These are phyloP conservation scores for Archips crataeganus DNA, from an alignment of 2,888 invertebrate genomes.

Conservation along the genomic window DNA sequence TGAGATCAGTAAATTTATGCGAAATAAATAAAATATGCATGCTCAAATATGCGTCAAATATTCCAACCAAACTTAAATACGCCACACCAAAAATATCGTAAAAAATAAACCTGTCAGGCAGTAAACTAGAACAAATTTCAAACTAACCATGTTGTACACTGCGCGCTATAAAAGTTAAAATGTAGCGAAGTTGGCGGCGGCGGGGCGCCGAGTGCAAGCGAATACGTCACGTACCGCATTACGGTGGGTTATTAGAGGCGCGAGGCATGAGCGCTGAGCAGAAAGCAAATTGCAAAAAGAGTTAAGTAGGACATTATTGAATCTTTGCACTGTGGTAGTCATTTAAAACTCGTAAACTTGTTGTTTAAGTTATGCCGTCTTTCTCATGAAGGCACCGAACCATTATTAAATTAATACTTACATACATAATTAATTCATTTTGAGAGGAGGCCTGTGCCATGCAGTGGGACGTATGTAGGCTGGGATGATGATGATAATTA, in stretches of 20 bases:
- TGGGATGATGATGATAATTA: too few species aligned
- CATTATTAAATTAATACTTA: too few species aligned
- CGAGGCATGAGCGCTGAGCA: constrained; percentile 16
- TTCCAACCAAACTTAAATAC: not conserved
- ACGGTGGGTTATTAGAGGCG: constrained; percentile 26
- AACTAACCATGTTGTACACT: constrained; percentile 27
- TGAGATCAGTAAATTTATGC: too few species aligned
- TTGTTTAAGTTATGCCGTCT: too few species aligned
- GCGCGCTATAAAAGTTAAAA: constrained; percentile 35
- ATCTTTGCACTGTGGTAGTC: too few species aligned
- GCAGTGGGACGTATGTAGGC: too few species aligned
- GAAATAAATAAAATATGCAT: too few species aligned
- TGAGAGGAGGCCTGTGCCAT: too few species aligned
- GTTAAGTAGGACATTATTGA: too few species aligned
- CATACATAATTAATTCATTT: too few species aligned
- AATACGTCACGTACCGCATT: constrained; percentile 40
- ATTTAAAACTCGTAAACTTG: too few species aligned
- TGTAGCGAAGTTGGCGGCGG: constrained; percentile 30
- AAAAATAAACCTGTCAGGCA: not conserved
- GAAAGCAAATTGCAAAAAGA: not conserved
- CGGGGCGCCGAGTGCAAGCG: constrained; percentile 27
- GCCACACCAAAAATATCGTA: not conserved
- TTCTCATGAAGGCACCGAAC: too few species aligned
- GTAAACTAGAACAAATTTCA: constrained; percentile 13
- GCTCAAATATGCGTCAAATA: not conserved